These are phyloP conservation scores for Brachycybe producta DNA, from an alignment of 2,888 invertebrate genomes.

Conservation along the genomic window DNA sequence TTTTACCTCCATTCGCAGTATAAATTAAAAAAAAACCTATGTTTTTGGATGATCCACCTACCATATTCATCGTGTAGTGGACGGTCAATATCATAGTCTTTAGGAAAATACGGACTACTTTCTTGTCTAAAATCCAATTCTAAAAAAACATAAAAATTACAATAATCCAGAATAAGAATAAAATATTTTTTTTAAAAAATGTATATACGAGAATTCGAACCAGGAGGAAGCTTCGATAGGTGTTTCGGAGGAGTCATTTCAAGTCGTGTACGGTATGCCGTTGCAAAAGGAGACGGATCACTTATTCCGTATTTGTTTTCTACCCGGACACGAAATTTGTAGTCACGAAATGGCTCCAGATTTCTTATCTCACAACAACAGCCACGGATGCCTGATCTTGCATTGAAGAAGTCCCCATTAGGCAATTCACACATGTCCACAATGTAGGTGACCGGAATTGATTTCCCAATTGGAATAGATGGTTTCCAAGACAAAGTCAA, in stretches of 20 bases:
- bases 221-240: constrained; percentile 16
- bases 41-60: constrained; percentile 4
- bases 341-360: constrained; percentile 83
- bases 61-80: constrained; percentile 66
- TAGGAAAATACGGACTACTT: constrained; percentile 21
- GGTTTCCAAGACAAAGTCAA: constrained; percentile 88
- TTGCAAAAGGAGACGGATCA: constrained; percentile 85
- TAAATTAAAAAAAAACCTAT: no score
- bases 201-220: constrained; percentile 1
- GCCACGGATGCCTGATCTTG: constrained; percentile 50
- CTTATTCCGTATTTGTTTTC: constrained; percentile 94
- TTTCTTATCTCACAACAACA: constrained; percentile 81
- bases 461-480: constrained; percentile 71
- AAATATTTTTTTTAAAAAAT: neutral
- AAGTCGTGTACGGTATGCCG: constrained; percentile 45
- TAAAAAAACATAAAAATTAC: neutral
- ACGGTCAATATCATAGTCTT: constrained; percentile 49
- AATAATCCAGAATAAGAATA: neutral
- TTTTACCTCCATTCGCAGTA: no score
- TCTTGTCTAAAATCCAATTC: constrained; percentile 19
- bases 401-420: constrained; percentile 75
- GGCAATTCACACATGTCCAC: constrained; percentile 89
- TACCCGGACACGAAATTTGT: constrained; percentile 86
- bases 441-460: constrained; percentile 83
- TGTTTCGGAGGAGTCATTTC: constrained; percentile 18